phyloP scores from a whole-genome alignment of 2,113 vertebrate species.

The Sterna hirundo region DNA sequence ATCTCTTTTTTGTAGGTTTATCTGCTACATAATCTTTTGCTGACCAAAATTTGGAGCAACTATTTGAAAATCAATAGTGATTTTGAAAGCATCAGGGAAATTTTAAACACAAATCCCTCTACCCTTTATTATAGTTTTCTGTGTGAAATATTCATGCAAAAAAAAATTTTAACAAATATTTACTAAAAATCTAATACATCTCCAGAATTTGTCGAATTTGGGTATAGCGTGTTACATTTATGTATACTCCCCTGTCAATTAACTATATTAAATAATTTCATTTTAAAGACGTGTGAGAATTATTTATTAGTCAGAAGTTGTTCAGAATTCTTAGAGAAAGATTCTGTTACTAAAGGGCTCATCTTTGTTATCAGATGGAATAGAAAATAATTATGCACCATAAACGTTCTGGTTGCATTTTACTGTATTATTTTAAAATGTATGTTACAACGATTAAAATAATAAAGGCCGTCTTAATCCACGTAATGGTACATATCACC shows the following conservation, averaged over 20 bases:
- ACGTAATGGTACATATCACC: conserved; percentile 67
- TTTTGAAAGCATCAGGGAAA: neutral
- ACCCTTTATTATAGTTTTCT: neutral
- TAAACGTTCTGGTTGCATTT: conserved; percentile 6
- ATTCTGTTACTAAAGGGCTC: conserved; percentile 1
- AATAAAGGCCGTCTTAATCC: conserved; percentile 54
- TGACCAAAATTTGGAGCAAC: conserved; percentile 71
- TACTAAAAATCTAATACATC: neutral
- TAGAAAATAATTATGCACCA: neutral
- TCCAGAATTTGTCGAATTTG: neutral
- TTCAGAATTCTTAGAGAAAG: conserved; percentile 5
- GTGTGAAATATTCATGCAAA: neutral
- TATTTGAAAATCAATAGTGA: conserved; percentile 72
- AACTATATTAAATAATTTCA: neutral
- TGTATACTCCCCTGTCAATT: neutral
- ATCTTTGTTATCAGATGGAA: neutral
- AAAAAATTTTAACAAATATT: neutral
- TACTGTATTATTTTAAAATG: conserved; percentile 55
- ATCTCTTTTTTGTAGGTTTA: conserved; percentile 68
- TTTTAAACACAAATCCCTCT: neutral
- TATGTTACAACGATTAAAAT: conserved; percentile 36
- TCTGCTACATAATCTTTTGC: conserved; percentile 69
- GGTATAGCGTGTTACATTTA: neutral
- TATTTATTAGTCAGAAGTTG: neutral
- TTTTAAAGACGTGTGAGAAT: conserved; percentile 2